Percentiles rank a stretch among this genome's conserved stretches.
These are phyloP conservation scores for Norana najaformis DNA, from an alignment of 2,888 invertebrate genomes.

Conservation along the genomic window DNA sequence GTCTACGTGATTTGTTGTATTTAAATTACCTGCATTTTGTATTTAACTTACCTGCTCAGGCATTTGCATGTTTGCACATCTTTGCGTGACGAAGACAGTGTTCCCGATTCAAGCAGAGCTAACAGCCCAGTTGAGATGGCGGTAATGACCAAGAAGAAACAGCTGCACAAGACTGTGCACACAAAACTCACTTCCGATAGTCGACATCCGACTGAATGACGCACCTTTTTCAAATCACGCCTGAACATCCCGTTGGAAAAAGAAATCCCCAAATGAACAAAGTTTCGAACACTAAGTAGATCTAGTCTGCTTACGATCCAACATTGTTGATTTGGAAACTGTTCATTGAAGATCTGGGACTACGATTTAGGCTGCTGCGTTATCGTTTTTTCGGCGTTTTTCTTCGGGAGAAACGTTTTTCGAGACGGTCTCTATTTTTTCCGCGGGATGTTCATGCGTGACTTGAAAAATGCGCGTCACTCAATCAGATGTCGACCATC, in stretches of 20 bases:
- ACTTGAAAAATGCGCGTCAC: neutral
- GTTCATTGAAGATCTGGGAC: neutral
- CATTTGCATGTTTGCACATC: neutral
- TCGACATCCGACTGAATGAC: neutral
- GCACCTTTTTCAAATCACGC: neutral
- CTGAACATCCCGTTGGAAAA: constrained; percentile 13
- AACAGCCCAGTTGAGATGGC: neutral
- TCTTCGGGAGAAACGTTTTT: neutral
- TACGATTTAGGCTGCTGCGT: neutral
- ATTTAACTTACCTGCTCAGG: too few relatives aligned
- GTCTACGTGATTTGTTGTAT: neutral
- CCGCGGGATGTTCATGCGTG: too few relatives aligned
- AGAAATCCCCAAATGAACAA: neutral
- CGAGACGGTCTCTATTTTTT: neutral
- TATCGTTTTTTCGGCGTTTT: neutral
- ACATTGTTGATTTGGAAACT: too few relatives aligned
- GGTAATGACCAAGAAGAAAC: neutral
- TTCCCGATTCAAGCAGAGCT: neutral
- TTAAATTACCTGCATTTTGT: neutral
- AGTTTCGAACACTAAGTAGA: neutral
- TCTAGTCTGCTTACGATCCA: neutral
- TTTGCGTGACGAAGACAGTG: neutral
- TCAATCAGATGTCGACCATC: neutral
- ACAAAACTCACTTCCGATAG: neutral
- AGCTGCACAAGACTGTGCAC: neutral